Base-by-base conservation (phyloP, 2,797 vertebrate species). In the Tiaroga cobitis region DNA sequence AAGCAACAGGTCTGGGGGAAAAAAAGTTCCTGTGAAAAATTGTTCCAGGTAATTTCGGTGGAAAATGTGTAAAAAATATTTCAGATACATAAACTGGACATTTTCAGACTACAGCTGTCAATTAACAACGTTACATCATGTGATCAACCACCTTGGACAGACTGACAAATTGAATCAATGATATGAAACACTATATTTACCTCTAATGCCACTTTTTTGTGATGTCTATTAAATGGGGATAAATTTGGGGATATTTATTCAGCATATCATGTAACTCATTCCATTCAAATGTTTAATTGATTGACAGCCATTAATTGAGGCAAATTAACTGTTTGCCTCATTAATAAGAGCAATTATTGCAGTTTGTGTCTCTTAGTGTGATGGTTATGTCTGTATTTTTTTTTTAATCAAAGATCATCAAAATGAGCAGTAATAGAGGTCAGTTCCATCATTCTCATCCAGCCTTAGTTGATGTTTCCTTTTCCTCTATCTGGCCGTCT, bases 271-370 rank as follows among this genome's bases (percentile, higher is more conserved):
- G 51, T 4, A 68, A 68, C 3, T 32, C 15, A 4, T 19, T 19
- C 13, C 54, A 41, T 77, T 61, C n/a, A 67, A 80, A 68, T 15
- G 6, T 80, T 32, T 49, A 68, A 80, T 4, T 67, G 78, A 80
- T 24, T 24, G 78, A 37, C 61, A 68, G 43, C 41, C 43, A 80
- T 46, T 80, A 51, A 67, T 49, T 8, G 5, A 46, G 11, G 15
- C 5, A 43, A 80, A 67, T 46, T 4, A 8, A 49, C 49, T 49
- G 10, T 61, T 32, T n/a, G n/a, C n/a, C n/a, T n/a, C n/a, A n/a
- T n/a, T 1, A 77, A 77, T 77, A 8, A 46, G 8, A 29, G 39
- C 15, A 21, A 77, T 77, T 26, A 77, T 6, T 19, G 15, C 16
- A 78, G 37, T 78, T 46, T 65, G 39, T n/a, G 37, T 78, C 54